These are phyloP conservation scores for Hermatobates lingyangjiaoensis DNA, from an alignment of 1,140 invertebrate species.

Conservation along the genomic window DNA sequence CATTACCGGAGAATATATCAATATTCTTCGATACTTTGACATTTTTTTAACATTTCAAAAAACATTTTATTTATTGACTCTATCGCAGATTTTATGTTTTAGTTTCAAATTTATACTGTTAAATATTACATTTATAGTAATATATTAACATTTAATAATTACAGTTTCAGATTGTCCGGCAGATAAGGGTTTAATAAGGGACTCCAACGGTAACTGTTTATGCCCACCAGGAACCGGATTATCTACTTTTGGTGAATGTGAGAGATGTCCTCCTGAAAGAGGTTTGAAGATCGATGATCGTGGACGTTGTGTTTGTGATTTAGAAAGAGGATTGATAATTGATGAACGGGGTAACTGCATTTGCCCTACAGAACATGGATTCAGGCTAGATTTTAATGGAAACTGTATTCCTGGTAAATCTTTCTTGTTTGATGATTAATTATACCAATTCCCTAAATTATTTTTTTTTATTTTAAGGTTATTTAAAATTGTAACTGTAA, in stretches of 20 bases:
- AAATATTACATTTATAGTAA: too few species aligned
- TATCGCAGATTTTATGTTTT: too few species aligned
- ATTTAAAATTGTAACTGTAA: constrained; percentile 1
- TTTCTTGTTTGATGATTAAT: not conserved
- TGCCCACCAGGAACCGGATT: constrained; percentile 55
- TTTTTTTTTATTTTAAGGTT: constrained; percentile 3
- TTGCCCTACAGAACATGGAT: constrained; percentile 50
- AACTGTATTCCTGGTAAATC: constrained; percentile 36
- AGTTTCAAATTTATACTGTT: too few species aligned
- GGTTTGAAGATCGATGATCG: constrained; percentile 52
- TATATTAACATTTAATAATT: constrained; percentile 16
- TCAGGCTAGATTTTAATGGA: constrained; percentile 38
- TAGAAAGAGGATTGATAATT: constrained; percentile 50
- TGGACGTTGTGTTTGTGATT: constrained; percentile 59
- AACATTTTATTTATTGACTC: too few species aligned
- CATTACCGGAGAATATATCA: too few species aligned
- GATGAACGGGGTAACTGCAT: constrained; percentile 58
- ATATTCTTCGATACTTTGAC: too few species aligned
- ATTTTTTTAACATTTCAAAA: too few species aligned
- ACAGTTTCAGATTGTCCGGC: constrained; percentile 39
- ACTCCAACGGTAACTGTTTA: constrained; percentile 47
- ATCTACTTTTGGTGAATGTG: constrained; percentile 42
- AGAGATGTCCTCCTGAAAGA: constrained; percentile 44
- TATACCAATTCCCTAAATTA: not conserved
- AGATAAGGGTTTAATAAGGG: constrained; percentile 48